Evolutionary conservation across 2,888 invertebrate genomes (phyloP), one percentile per base, ranked within the genome.

Genomic region (Eudasyphora cyanicolor): DNA sequence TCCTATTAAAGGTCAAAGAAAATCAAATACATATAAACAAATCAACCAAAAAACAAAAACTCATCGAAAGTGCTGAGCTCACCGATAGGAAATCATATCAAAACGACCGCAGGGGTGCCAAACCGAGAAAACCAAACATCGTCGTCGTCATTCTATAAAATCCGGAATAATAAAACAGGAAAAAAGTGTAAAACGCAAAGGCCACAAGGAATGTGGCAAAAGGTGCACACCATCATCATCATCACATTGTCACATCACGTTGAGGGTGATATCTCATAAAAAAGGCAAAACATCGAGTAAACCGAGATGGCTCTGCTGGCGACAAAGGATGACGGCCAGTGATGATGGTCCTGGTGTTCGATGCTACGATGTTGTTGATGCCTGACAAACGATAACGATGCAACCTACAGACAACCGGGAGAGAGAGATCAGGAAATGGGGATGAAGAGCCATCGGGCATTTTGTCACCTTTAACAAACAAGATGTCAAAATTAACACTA

Each of bases 381-480:
- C 19, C 70, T 73, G 84, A 27, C 84, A 67, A 84, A 81, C 60
- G 71, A 79, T 78, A 79, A 75, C 57, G 69, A 64, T 80, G 78
- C 70, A n/a, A n/a, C n/a, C 70, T 38, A 38, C 69, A 67, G 32
- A 24, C 51, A 67, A 17, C 27, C 17, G 35, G 24, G 29, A 14
- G 17, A 51, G 27, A 14, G 75, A 3, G 64, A 29, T 38, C 54
- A 75, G 77, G 75, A 29, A 54, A 35, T n/a, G 38, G 6, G 64
- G 19, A 73, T 4, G 29, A 38, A 77, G 70, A 51, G 62, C 45
- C 70, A 76, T 77, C 82, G 83, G 62, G 85, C 79, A 86, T 85
- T 84, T 86, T 86, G 84, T 86, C 86, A 85, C 86, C 85, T 86
- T 83, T 76, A 76, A 85, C 83, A 85, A 85, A 78, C 82, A 62